Evolutionary conservation across 1,140 invertebrate genomes (phyloP), one percentile per base, ranked within the genome.

Genomic region (Triops cancriformis): DNA sequence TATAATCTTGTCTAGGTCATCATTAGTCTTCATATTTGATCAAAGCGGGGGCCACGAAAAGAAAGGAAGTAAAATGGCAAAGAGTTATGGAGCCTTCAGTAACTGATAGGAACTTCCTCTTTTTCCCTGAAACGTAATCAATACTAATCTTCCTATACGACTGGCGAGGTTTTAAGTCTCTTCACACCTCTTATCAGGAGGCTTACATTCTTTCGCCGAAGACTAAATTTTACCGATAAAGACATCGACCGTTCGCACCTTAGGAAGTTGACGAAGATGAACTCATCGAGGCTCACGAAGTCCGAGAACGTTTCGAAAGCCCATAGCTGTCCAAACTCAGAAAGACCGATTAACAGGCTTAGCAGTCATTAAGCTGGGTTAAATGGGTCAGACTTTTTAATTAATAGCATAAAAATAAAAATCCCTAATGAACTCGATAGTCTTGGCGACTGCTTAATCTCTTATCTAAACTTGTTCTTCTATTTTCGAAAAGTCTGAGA

Each of bases 111-210:
- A 37, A 37, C 31, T 37, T 37, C 31, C 31, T 37, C 31, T 37
- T 37, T 37, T 37, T 23, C 18, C 18, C 51, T 64, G 5, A 64
- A 23, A 23, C 23, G 23, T 64, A 64, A 64, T 64, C 51, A 64
- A 64, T 64, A 64, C 51, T 64, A 64, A 64, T 64, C 51, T 64
- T 12, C 14, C 31, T 37, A 23, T 23, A 64, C 51, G 51, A 12
- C 51, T 64, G 51, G 31, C 23, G 51, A 23, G 51, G 14, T 18
- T 64, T 14, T n/a, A 23, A 23, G 51, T 64, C 51, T 64, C 51
- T 64, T 64, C 51, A 64, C 51, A 64, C 51, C 51, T 64, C 51
- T 64, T 64, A 64, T 64, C 51, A 64, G 31, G 31, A 64, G 51
- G 51, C 51, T 23, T 64, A 64, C 14, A 18, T 64, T 64, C 51